Conservation (phyloP, 2,797 vertebrate genomes). For the Onychomys arenicola region DNA sequence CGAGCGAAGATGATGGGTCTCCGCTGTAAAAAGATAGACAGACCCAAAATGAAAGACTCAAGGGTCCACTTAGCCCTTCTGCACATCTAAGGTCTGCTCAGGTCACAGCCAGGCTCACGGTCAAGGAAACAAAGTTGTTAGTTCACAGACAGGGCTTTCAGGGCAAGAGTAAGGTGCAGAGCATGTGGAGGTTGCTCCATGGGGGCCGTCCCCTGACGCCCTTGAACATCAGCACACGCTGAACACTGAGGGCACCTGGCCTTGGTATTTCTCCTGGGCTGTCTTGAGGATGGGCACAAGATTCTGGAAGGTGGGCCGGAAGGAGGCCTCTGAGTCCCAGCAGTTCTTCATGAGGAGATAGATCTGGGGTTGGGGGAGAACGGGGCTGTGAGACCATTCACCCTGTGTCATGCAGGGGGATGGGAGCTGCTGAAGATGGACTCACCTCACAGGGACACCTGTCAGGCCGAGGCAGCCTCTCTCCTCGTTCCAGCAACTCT, state of each 20-base stretch:
- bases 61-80: background rate
- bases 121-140: background rate
- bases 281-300: constrained; percentile 89
- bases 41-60: background rate
- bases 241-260: constrained; percentile 85
- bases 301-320: constrained; percentile 91
- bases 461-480: constrained; percentile 90
- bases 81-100: background rate
- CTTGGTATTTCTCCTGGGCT: constrained; percentile 85
- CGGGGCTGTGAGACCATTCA: background rate
- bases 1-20: background rate
- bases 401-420: fast-evolving
- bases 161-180: background rate
- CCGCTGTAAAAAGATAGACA: fast-evolving
- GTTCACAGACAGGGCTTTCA: background rate
- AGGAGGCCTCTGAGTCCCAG: constrained; percentile 89
- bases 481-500: constrained; percentile 89
- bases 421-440: fast-evolving
- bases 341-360: constrained; percentile 92
- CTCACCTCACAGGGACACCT: constrained; percentile 92
- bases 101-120: background rate
- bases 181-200: background rate
- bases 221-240: constrained; percentile 68
- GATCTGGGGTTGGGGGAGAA: constrained; percentile 77
- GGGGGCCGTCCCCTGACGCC: too few species aligned